These are phyloP conservation scores for Hydrochoerus hydrochaeris DNA, from an alignment of 2,113 vertebrate genomes.

Conservation along the genomic window DNA sequence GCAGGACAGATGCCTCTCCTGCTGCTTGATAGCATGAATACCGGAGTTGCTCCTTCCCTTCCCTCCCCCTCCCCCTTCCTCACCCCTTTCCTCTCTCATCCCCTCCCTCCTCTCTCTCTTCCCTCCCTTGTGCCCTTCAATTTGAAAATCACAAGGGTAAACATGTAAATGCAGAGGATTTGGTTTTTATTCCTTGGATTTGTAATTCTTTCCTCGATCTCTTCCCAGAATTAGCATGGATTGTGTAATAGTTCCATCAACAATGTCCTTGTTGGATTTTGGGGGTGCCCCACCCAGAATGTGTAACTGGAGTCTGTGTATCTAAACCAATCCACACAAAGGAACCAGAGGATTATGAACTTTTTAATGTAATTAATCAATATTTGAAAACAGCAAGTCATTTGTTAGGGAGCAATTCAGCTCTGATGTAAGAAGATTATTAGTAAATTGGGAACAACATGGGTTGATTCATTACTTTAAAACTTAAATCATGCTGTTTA, in stretches of 20 bases:
- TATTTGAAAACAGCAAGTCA: slow-evolving; percentile 77
- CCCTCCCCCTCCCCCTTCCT: background rate
- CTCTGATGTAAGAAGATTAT: slow-evolving; percentile 79
- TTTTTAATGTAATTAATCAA: slow-evolving; percentile 79
- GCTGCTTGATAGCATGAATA: background rate
- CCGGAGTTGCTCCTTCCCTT: too few relatives aligned
- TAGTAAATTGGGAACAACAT: slow-evolving; percentile 75
- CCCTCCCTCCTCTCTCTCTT: too few relatives aligned
- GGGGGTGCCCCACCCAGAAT: slow-evolving; percentile 74
- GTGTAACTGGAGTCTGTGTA: slow-evolving; percentile 79
- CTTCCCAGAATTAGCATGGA: slow-evolving; percentile 77
- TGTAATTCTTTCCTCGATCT: slow-evolving; percentile 75
- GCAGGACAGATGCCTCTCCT: background rate
- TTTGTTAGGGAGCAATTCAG: slow-evolving; percentile 78
- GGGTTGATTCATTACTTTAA: slow-evolving; percentile 72
- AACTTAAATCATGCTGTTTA: slow-evolving; percentile 74
- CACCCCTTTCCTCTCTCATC: too few relatives aligned
- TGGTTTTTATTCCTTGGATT: slow-evolving; percentile 63
- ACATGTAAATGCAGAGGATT: slow-evolving; percentile 41
- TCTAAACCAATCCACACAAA: slow-evolving; percentile 77
- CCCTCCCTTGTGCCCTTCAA: background rate
- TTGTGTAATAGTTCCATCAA: slow-evolving; percentile 79
- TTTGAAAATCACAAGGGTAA: slow-evolving; percentile 42
- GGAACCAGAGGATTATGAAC: slow-evolving; percentile 78
- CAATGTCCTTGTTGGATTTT: slow-evolving; percentile 81